Evolutionary conservation across 2,888 invertebrate genomes (phyloP).

Genomic region (Napeogenes inachia): DNA sequence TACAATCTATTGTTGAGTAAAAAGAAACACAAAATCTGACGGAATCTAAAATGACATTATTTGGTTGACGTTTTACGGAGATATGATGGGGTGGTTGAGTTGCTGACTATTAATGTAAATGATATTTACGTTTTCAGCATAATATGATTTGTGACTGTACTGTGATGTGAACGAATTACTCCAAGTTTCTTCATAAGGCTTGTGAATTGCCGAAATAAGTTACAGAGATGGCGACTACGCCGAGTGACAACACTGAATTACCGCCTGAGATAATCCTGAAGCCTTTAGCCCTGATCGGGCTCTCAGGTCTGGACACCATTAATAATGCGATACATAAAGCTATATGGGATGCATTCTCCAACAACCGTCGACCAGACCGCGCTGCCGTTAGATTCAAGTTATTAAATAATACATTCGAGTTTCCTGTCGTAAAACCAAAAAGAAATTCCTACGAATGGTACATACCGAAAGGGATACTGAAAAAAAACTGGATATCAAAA

Average conservation of each 20-base stretch:
- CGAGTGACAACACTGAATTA: slow-evolving; percentile 81
- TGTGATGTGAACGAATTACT: slow-evolving; percentile 38
- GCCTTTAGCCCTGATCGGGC: slow-evolving; percentile 90
- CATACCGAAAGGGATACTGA: slow-evolving; percentile 94
- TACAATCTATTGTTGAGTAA: not conserved
- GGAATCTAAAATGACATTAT: slow-evolving; percentile 19
- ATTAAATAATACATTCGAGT: slow-evolving; percentile 88
- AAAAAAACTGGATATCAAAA: slow-evolving; percentile 96
- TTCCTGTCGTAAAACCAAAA: slow-evolving; percentile 91
- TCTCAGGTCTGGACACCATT: slow-evolving; percentile 91
- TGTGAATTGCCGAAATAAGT: slow-evolving; percentile 14
- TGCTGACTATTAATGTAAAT: slow-evolving; percentile 31
- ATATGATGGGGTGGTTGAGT: slow-evolving; percentile 52
- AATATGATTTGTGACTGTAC: slow-evolving; percentile 20
- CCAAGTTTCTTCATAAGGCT: slow-evolving; percentile 10
- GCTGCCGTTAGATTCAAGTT: slow-evolving; percentile 90
- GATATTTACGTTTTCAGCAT: slow-evolving; percentile 26
- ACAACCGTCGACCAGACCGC: slow-evolving; percentile 88
- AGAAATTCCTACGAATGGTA: slow-evolving; percentile 96
- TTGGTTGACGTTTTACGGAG: slow-evolving; percentile 30
- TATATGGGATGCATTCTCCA: slow-evolving; percentile 95
- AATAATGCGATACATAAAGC: slow-evolving; percentile 92
- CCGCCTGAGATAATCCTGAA: slow-evolving; percentile 90
- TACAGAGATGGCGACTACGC: slow-evolving; percentile 71
- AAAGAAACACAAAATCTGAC: not conserved